Conservation (phyloP, 2,888 invertebrate genomes). For the Steromphala cineraria region DNA sequence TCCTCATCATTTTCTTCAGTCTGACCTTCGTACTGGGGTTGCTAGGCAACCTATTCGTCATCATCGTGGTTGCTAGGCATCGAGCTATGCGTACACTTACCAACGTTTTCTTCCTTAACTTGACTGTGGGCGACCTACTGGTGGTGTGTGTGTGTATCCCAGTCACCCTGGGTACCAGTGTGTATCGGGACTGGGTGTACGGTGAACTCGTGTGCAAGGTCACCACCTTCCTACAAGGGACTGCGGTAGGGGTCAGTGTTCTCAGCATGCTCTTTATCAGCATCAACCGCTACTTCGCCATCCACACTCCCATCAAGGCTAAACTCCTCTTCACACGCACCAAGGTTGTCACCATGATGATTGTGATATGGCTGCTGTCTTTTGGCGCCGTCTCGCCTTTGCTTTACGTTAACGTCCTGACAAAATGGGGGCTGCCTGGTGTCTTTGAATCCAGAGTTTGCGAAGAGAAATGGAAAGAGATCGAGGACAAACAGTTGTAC, state of each 20-base stretch:
- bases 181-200: conserved; percentile 61
- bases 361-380: conserved; percentile 55
- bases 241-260: conserved; percentile 60
- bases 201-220: conserved; percentile 59
- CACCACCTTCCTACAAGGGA: conserved; percentile 59
- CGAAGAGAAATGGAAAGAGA: conserved; percentile 52
- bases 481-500: conserved; percentile 51
- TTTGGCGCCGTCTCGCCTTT: conserved; percentile 55
- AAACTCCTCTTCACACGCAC: conserved; percentile 53
- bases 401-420: conserved; percentile 53
- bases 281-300: conserved; percentile 59
- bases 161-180: conserved; percentile 54
- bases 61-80: conserved; percentile 54
- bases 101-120: conserved; percentile 62
- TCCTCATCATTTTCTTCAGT: conserved; percentile 54
- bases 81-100: conserved; percentile 63
- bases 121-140: conserved; percentile 62
- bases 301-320: conserved; percentile 55
- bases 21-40: conserved; percentile 55
- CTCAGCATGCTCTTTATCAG: conserved; percentile 60
- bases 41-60: conserved; percentile 60
- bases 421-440: conserved; percentile 40
- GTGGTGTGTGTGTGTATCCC: conserved; percentile 64
- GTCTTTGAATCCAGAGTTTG: conserved; percentile 51
- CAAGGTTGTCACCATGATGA: conserved; percentile 52